phyloP scores from a whole-genome alignment of 2,113 vertebrate genomes.

The Lota lota region DNA sequence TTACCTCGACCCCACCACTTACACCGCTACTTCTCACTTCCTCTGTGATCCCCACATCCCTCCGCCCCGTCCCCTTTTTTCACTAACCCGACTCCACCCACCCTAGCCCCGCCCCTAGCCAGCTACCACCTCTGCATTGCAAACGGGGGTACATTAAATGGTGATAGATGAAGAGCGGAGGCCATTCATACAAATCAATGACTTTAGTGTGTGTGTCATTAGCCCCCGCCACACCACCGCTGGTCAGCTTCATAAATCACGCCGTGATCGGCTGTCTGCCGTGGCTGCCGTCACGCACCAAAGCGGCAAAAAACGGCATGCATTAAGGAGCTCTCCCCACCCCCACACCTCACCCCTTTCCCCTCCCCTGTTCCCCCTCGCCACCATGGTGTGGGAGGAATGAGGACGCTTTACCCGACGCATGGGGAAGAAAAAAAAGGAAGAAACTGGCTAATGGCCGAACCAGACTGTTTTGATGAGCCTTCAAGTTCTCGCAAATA shows the following conservation, averaged over 20 bases:
- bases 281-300: constrained; percentile 77
- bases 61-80: neutral
- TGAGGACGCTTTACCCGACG: no score
- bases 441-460: no score
- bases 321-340: constrained; percentile 73
- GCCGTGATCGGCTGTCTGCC: constrained; percentile 96
- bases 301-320: constrained; percentile 78
- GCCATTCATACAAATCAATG: constrained; percentile 99
- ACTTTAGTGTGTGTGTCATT: constrained; percentile 99
- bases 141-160: constrained; percentile 96
- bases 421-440: no score
- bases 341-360: no score
- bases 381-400: no score
- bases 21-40: no score
- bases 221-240: constrained; percentile 98
- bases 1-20: no score
- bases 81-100: neutral
- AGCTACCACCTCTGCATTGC: constrained; percentile 90
- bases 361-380: no score
- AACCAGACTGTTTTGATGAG: no score
- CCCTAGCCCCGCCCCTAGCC: constrained; percentile 75
- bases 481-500: no score
- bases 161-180: constrained; percentile 99
- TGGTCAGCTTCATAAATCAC: constrained; percentile 99
- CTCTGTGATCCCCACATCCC: no score